Evolutionary conservation across 2,888 invertebrate species (phyloP), one percentile per base, ranked within the genome.

Genomic region (Troilus luridus): DNA sequence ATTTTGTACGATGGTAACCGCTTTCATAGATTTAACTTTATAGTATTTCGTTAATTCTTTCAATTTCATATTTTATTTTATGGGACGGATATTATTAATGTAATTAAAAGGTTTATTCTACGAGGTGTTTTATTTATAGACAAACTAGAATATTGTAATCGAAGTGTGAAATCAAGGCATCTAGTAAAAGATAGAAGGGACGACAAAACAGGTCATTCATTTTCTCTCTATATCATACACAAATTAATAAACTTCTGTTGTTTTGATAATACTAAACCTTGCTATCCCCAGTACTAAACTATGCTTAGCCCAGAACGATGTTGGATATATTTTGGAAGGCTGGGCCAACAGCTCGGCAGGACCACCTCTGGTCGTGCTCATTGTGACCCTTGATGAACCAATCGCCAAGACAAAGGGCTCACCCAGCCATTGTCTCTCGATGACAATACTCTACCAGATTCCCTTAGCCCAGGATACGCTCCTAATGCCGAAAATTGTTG

Each of bases 311-410:
- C 27, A 24, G 67, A 14, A 12, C 14, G 5, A 64, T 14, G 24
- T 17, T 77, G 1, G 17, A 10, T 21, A 41, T 41, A 77, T 41
- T 77, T 41, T 6, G 41, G 41, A 77, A 67, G 3, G 24, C 64
- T 8, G 64, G 12, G 2, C 14, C 24, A n/a, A 14, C 64, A 1
- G 64, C 59, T 10, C n/a, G 10, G 5, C n/a, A 56, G n/a, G 85
- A 85, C 85, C 85, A 85, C 85, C 85, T n/a, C n/a, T 11, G 85
- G 2, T 7, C 56, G 21, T 19, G 21, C n/a, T 58, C 85, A 85
- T 85, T 85, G 85, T 85, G 85, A 58, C 56, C 56, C 56, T 58
- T 56, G 85, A 85, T 85, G 85, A 85, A 85, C 85, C 56, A 56
- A 56, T 85, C 54, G 85, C 7, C 56, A 6, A 58, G 56, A 85